Conservation (phyloP, 2,888 invertebrate species). For the Aleiodes leptofemur region DNA sequence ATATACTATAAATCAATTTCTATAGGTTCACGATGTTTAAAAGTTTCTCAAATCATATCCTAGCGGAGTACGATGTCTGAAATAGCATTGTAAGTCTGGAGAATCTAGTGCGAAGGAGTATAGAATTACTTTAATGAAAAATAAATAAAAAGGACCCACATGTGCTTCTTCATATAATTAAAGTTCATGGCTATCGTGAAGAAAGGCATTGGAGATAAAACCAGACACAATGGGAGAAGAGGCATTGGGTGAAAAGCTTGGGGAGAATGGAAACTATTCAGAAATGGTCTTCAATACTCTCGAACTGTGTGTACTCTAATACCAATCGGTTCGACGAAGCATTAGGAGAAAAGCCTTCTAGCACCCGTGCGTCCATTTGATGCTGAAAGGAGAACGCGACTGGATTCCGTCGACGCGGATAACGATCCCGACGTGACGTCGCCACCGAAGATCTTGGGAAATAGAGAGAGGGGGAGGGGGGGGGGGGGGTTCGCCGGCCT, state of each 20-base stretch:
- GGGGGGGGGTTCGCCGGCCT: background rate
- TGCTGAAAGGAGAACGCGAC: slow-evolving; percentile 50
- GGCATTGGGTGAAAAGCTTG: background rate
- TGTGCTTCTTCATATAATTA: no score
- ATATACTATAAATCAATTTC: no score
- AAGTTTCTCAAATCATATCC: no score
- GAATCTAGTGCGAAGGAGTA: no score
- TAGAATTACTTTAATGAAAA: no score
- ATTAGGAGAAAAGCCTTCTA: slow-evolving; percentile 20
- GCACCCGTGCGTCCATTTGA: slow-evolving; percentile 16
- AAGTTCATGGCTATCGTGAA: background rate
- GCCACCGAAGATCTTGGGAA: slow-evolving; percentile 37
- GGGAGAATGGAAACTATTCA: slow-evolving; percentile 3
- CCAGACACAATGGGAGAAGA: no score
- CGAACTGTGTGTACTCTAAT: background rate
- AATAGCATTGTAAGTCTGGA: no score
- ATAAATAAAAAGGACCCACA: no score
- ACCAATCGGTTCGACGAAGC: slow-evolving; percentile 26
- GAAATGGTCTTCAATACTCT: background rate
- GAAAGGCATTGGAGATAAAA: no score
- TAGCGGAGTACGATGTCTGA: no score
- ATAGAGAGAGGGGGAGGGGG: no score
- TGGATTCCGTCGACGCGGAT: slow-evolving; percentile 65
- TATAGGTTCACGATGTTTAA: no score
- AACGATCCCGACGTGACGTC: slow-evolving; percentile 68